These are phyloP conservation scores for Emberiza fucata DNA, from an alignment of 2,113 vertebrate species.

Conservation along the genomic window DNA sequence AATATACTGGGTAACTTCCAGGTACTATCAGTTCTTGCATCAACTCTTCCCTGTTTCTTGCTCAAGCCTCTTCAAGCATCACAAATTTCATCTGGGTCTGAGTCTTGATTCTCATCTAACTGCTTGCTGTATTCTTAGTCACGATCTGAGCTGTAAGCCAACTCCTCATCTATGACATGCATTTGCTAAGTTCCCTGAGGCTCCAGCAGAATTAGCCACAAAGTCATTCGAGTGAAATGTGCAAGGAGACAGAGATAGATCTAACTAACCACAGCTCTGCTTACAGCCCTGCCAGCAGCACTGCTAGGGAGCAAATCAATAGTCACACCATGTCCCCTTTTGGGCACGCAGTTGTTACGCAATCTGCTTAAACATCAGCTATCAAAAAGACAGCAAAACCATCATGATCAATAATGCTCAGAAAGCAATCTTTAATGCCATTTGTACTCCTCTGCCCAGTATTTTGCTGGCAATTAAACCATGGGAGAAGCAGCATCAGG, in stretches of 20 bases:
- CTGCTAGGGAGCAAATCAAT: constrained; percentile 9
- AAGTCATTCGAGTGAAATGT: constrained; percentile 51
- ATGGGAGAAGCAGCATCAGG: neutral
- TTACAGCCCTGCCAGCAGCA: constrained; percentile 6
- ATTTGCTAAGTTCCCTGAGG: constrained; percentile 10
- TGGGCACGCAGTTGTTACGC: neutral
- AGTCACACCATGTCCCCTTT: neutral
- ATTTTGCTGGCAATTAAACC: neutral
- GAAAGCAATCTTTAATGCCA: neutral
- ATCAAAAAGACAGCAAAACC: neutral
- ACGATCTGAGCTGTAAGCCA: neutral
- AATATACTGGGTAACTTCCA: neutral
- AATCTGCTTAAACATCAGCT: neutral
- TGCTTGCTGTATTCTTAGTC: constrained; percentile 39
- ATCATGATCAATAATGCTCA: rapidly evolving
- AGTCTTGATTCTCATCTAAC: constrained; percentile 21
- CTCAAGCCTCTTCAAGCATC: neutral
- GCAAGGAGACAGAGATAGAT: constrained; percentile 49
- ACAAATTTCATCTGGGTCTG: neutral
- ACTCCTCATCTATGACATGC: constrained; percentile 6
- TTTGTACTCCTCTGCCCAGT: neutral
- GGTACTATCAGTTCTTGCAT: neutral
- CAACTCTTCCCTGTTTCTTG: neutral
- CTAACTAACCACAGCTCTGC: constrained; percentile 37
- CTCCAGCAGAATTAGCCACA: constrained; percentile 60